These are phyloP conservation scores for Philhelius pedissequus DNA, from an alignment of 2,888 invertebrate species.

Conservation along the genomic window DNA sequence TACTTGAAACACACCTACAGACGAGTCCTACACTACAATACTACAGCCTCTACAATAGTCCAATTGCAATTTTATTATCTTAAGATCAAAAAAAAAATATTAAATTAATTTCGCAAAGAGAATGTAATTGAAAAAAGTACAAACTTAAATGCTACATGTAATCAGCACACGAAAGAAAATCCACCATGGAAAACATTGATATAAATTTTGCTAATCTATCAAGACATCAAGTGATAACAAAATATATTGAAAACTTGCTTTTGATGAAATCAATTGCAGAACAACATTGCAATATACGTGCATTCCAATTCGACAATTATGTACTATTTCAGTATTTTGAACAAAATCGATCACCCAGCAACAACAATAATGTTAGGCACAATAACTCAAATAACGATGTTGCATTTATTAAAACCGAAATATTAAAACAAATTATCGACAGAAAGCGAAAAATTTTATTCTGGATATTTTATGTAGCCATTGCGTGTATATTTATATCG, in stretches of 20 bases:
- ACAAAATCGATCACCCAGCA: conserved; percentile 69
- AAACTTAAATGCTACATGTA: not conserved
- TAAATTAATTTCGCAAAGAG: not conserved
- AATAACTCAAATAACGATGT: conserved; percentile 58
- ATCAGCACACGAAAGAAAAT: not conserved
- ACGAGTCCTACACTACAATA: not conserved
- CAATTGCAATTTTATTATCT: too few species aligned
- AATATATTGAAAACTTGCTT: conserved; percentile 82
- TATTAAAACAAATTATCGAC: conserved; percentile 78
- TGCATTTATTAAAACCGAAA: conserved; percentile 77
- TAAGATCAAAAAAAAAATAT: not conserved
- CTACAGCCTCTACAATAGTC: not conserved
- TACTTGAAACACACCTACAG: too few species aligned
- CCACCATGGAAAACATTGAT: conserved; percentile 69
- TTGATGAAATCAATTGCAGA: conserved; percentile 82
- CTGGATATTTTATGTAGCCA: conserved; percentile 75
- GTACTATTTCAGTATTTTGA: conserved; percentile 81
- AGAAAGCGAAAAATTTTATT: conserved; percentile 76
- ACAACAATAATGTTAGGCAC: conserved; percentile 34
- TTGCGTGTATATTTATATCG: conserved; percentile 78
- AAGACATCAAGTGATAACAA: conserved; percentile 77
- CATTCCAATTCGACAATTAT: conserved; percentile 83
- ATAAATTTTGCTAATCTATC: conserved; percentile 72
- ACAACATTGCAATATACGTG: conserved; percentile 81
- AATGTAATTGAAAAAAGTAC: not conserved